Evolutionary conservation across 1,140 invertebrate genomes (phyloP).

Genomic region (Zaprionus capensis): DNA sequence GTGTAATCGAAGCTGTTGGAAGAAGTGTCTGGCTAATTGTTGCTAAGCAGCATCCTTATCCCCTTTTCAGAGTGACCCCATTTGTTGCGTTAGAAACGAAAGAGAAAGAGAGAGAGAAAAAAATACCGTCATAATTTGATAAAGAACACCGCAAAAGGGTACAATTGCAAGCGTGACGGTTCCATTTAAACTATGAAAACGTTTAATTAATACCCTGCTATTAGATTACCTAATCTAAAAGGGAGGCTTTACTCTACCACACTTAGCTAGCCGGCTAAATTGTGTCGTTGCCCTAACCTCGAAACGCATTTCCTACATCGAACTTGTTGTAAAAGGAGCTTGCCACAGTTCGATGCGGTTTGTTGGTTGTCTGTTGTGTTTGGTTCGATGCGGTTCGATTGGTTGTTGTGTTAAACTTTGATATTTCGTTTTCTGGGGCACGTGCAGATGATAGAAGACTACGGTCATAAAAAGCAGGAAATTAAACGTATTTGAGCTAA

Average conservation of each 20-base stretch:
- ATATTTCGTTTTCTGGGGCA: constrained; percentile 6
- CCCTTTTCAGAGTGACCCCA: constrained; percentile 40
- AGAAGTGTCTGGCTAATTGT: constrained; percentile 33
- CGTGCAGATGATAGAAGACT: constrained; percentile 4
- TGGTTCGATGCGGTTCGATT: constrained; percentile 14
- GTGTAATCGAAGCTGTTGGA: constrained; percentile 60
- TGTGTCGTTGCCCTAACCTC: background rate
- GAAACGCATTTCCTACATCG: constrained; percentile 49
- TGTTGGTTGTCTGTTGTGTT: constrained; percentile 38
- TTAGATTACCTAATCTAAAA: constrained; percentile 44
- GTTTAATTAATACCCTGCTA: constrained; percentile 24
- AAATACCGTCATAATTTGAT: background rate
- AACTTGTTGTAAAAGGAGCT: constrained; percentile 33
- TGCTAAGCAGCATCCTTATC: constrained; percentile 28
- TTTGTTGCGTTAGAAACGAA: constrained; percentile 1
- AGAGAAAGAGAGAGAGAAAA: background rate
- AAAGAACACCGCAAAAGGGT: background rate
- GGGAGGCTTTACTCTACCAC: background rate
- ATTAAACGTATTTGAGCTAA: background rate
- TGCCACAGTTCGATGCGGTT: constrained; percentile 19
- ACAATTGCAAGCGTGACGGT: constrained; percentile 22
- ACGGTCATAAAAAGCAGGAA: background rate
- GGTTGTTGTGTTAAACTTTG: background rate
- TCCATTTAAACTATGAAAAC: background rate
- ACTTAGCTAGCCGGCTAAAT: constrained; percentile 26